phyloP scores from a whole-genome alignment of 92 coral and sea anemone species.

The Phenganax subtilis region DNA sequence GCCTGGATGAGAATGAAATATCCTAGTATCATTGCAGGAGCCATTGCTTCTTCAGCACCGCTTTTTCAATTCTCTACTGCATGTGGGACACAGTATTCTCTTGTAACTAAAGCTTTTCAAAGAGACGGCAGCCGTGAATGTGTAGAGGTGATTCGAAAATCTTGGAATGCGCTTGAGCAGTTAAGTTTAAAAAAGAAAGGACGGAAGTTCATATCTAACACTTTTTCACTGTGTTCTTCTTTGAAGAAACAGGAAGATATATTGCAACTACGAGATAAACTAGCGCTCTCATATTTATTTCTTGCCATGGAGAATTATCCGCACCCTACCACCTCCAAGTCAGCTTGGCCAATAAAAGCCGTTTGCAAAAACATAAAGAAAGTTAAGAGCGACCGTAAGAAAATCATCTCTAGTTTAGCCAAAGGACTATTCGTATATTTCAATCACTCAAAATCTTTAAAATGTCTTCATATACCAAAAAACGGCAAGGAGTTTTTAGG shows the following conservation, averaged over 20 bases:
- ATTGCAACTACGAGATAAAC: slow-evolving; percentile 33
- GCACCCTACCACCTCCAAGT: slow-evolving; percentile 12
- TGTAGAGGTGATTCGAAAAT: slow-evolving; percentile 37
- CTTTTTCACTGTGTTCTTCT: slow-evolving; percentile 25
- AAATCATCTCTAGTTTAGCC: slow-evolving; percentile 12
- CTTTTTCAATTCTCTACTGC: slow-evolving; percentile 21
- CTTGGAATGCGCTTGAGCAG: slow-evolving; percentile 19
- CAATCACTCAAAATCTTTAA: slow-evolving; percentile 30
- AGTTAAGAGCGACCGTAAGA: neutral
- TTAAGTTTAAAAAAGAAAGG: slow-evolving; percentile 13
- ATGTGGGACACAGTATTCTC: slow-evolving; percentile 34
- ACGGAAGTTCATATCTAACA: slow-evolving; percentile 5
- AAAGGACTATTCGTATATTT: slow-evolving; percentile 24
- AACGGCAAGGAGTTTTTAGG: slow-evolving; percentile 36
- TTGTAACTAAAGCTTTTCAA: slow-evolving; percentile 30
- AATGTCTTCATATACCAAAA: slow-evolving; percentile 34
- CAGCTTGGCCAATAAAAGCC: slow-evolving; percentile 40
- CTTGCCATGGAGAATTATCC: slow-evolving; percentile 41
- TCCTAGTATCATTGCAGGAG: slow-evolving; percentile 30
- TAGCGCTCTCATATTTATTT: slow-evolving; percentile 29
- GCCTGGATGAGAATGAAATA: slow-evolving; percentile 40
- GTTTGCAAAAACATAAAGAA: slow-evolving; percentile 28
- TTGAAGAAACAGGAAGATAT: slow-evolving; percentile 8
- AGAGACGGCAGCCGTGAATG: slow-evolving; percentile 25
- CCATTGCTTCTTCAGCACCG: slow-evolving; percentile 33